Percentiles rank a stretch among this genome's conserved stretches.
Evolutionary conservation across 2,113 vertebrate genomes (phyloP).

Genomic region (Hipposideros armiger): DNA sequence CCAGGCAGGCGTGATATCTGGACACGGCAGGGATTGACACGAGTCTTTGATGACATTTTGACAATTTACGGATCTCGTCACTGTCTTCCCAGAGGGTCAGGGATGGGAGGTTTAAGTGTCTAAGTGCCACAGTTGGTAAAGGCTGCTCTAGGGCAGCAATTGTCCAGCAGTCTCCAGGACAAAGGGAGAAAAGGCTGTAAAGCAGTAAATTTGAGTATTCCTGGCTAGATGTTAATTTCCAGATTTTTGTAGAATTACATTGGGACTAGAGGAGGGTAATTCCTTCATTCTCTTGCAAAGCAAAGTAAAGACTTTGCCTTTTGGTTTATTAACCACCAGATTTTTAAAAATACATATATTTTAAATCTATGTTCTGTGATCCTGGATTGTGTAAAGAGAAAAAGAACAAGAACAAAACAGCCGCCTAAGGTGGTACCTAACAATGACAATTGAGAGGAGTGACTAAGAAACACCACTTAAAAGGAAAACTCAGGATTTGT

Average conservation of each 20-base stretch:
- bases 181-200: neutral
- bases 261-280: neutral
- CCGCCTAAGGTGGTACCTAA: neutral
- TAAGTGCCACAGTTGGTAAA: neutral
- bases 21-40: neutral
- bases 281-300: neutral
- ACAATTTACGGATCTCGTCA: neutral
- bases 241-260: neutral
- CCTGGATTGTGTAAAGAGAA: conserved; percentile 23
- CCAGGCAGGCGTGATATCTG: neutral
- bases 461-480: neutral
- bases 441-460: neutral
- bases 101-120: neutral
- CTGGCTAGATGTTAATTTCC: neutral
- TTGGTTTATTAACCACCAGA: neutral
- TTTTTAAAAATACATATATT: neutral
- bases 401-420: neutral
- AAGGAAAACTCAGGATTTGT: neutral
- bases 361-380: neutral
- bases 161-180: neutral
- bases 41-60: neutral
- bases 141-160: neutral
- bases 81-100: neutral
- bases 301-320: neutral
- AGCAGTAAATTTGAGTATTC: neutral